Conservation (phyloP, 1,140 invertebrate species). For the Whitmania pigra region DNA sequence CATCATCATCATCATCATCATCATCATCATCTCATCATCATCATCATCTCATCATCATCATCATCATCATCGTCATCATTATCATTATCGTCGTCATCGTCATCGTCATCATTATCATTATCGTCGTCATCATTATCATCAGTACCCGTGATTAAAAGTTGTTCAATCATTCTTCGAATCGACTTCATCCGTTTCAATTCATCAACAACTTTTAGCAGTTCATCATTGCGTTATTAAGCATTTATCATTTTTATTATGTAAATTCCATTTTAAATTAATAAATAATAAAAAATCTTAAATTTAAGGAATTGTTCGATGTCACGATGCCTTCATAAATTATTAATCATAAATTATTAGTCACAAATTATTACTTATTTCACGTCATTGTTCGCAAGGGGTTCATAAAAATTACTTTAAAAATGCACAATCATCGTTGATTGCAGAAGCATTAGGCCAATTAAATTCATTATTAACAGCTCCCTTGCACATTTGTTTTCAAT, state of each 20-base stretch:
- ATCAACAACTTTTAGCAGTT: background rate
- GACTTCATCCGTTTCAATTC: background rate
- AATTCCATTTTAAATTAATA: background rate
- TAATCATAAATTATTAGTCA: too few relatives aligned
- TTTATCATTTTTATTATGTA: background rate
- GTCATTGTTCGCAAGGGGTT: too few relatives aligned
- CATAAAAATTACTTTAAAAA: too few relatives aligned
- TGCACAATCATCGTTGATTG: too few relatives aligned
- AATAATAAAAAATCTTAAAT: background rate
- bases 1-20: conserved; percentile 18
- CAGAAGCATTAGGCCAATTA: too few relatives aligned
- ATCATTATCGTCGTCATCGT: background rate
- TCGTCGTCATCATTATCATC: conserved; percentile 19
- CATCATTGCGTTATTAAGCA: background rate
- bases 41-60: background rate
- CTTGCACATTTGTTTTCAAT: too few relatives aligned
- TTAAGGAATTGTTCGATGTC: background rate
- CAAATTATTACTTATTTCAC: too few relatives aligned
- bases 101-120: conserved; percentile 18
- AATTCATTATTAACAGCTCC: too few relatives aligned
- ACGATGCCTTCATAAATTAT: background rate
- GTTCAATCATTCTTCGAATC: background rate
- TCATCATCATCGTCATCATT: conserved; percentile 8
- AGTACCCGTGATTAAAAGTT: conserved; percentile 2
- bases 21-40: conserved; percentile 16